phyloP scores from a whole-genome alignment of 2,888 invertebrate species.

The Watsonalla binaria region DNA sequence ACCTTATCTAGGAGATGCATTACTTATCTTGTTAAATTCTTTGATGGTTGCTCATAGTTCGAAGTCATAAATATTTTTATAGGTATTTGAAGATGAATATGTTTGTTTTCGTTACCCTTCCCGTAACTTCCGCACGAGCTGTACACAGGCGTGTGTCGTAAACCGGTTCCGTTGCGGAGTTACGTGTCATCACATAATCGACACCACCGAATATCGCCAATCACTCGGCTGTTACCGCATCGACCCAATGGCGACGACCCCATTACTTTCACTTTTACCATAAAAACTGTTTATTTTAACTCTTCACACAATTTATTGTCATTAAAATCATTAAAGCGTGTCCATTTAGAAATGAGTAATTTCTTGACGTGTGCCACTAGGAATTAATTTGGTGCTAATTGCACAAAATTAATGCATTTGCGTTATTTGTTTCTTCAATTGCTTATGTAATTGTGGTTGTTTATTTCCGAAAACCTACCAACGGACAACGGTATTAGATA shows the following conservation, averaged over 20 bases:
- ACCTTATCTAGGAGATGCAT: too few species aligned
- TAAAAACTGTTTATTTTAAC: conserved; percentile 7
- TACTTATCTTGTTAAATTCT: too few species aligned
- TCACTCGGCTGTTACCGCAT: conserved; percentile 35
- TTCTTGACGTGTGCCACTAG: not conserved
- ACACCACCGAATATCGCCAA: conserved; percentile 41
- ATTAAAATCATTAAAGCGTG: not conserved
- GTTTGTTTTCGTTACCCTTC: conserved; percentile 3
- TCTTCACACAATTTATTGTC: not conserved
- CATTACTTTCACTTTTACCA: conserved; percentile 38
- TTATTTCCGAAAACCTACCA: too few species aligned
- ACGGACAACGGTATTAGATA: too few species aligned
- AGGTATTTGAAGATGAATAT: too few species aligned
- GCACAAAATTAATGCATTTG: not conserved
- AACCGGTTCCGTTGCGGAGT: conserved; percentile 42
- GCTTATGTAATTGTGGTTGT: too few species aligned
- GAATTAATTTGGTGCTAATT: not conserved
- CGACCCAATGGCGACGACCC: conserved; percentile 22
- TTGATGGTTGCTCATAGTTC: too few species aligned
- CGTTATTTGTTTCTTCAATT: too few species aligned
- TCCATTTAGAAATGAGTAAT: conserved; percentile 4
- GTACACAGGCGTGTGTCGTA: conserved; percentile 11
- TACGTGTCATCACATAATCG: conserved; percentile 59
- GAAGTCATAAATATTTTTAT: too few species aligned
- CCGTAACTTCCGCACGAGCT: conserved; percentile 11